A percentile compares a stretch with the other conserved stretches of the same genome.
phyloP scores from a whole-genome alignment of 2,888 invertebrate species.

The Apodemia zela region DNA sequence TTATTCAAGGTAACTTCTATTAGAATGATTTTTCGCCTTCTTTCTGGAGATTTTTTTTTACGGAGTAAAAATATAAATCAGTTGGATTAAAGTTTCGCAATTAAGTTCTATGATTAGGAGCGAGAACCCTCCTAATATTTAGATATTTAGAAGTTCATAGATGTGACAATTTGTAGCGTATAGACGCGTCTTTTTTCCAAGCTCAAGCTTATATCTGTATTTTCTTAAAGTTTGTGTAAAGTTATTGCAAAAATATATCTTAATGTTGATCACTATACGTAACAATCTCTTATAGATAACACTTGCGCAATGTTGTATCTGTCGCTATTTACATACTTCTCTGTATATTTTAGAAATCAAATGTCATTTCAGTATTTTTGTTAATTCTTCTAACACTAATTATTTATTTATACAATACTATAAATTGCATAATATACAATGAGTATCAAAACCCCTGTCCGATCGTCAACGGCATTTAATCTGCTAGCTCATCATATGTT shows the following conservation, averaged over 20 bases:
- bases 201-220: neutral
- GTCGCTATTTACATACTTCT: slow-evolving; percentile 8
- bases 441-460: no score
- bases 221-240: neutral
- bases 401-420: neutral
- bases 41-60: no score
- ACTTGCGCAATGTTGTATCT: slow-evolving; percentile 12
- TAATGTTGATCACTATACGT: slow-evolving; percentile 2
- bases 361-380: neutral
- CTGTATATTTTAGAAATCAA: neutral
- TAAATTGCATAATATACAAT: neutral
- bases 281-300: neutral
- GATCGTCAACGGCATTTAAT: no score
- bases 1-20: no score
- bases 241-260: neutral
- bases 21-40: no score
- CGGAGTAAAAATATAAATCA: no score
- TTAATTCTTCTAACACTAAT: neutral
- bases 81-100: no score
- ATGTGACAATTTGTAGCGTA: neutral
- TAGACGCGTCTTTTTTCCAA: neutral
- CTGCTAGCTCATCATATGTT: no score
- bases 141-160: no score
- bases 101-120: no score
- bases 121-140: no score